Conservation (phyloP, 1,140 invertebrate species). For the Battus philenor region DNA sequence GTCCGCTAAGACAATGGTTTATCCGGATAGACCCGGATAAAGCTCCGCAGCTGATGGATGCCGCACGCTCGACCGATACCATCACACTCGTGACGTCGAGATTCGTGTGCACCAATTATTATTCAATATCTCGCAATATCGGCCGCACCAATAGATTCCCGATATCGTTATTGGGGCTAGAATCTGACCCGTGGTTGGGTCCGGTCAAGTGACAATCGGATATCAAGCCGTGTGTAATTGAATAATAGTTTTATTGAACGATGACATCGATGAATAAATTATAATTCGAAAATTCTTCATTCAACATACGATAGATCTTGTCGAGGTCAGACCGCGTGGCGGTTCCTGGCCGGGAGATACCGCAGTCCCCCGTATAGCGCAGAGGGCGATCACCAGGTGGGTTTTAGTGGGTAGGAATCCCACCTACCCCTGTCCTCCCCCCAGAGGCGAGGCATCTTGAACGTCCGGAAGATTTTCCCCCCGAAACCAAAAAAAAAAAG, state of each 20-base stretch:
- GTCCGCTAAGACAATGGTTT: conserved; percentile 65
- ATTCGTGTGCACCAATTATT: conserved; percentile 65
- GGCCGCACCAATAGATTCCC: conserved; percentile 29
- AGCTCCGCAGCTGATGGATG: conserved; percentile 57
- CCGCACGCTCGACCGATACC: conserved; percentile 58
- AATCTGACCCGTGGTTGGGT: conserved; percentile 28
- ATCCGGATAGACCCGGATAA: conserved; percentile 60
- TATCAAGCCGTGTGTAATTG: conserved; percentile 41
- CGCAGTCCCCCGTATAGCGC: too few relatives aligned
- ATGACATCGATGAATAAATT: conserved; percentile 29
- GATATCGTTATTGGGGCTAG: conserved; percentile 40
- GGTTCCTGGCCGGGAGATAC: too few relatives aligned
- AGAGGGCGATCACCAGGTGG: too few relatives aligned
- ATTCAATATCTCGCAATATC: conserved; percentile 53
- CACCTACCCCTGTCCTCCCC: too few relatives aligned
- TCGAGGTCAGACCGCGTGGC: too few relatives aligned
- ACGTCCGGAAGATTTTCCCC: too few relatives aligned
- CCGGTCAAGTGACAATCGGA: conserved; percentile 54
- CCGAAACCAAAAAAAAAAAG: too few relatives aligned
- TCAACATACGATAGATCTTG: too few relatives aligned
- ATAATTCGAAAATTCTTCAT: too few relatives aligned
- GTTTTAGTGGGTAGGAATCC: too few relatives aligned
- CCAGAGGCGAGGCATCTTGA: too few relatives aligned
- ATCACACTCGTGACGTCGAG: conserved; percentile 60
- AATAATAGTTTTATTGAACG: conserved; percentile 46